phyloP scores from a whole-genome alignment of 2,797 vertebrate species.

The Cottoperca gobio region DNA sequence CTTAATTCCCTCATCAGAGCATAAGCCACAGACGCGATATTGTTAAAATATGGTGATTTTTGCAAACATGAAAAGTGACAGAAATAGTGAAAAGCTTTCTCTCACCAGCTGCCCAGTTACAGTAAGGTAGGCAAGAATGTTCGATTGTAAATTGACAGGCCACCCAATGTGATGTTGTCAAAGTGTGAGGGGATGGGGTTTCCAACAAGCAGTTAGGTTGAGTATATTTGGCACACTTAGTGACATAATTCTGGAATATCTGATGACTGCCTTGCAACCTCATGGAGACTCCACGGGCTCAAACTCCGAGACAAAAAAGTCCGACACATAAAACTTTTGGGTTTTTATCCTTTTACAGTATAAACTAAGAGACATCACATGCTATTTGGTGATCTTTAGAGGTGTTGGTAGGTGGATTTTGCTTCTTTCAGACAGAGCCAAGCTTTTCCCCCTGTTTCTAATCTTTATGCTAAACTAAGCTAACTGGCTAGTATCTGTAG shows the following conservation, averaged over 20 bases:
- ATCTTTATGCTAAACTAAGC: not conserved
- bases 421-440: not conserved
- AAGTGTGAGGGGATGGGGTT: too few species aligned
- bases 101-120: not conserved
- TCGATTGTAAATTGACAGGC: too few species aligned
- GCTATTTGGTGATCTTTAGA: too few species aligned
- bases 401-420: too few species aligned
- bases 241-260: not conserved
- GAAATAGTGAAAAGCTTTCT: not conserved
- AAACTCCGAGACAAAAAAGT: too few species aligned
- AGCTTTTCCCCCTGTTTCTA: not conserved
- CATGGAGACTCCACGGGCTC: too few species aligned
- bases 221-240: not conserved
- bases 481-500: not conserved
- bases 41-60: not conserved
- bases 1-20: too few species aligned
- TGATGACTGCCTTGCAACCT: too few species aligned
- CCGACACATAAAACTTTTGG: too few species aligned
- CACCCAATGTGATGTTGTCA: not conserved
- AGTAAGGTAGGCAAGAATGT: too few species aligned
- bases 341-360: not conserved
- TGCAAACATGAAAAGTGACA: not conserved
- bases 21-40: too few species aligned
- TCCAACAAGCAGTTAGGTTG: too few species aligned
- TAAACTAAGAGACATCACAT: not conserved